Evolutionary conservation across 1,140 invertebrate species (phyloP), one percentile per base, ranked within the genome.

Genomic region (Meteorus sp.): DNA sequence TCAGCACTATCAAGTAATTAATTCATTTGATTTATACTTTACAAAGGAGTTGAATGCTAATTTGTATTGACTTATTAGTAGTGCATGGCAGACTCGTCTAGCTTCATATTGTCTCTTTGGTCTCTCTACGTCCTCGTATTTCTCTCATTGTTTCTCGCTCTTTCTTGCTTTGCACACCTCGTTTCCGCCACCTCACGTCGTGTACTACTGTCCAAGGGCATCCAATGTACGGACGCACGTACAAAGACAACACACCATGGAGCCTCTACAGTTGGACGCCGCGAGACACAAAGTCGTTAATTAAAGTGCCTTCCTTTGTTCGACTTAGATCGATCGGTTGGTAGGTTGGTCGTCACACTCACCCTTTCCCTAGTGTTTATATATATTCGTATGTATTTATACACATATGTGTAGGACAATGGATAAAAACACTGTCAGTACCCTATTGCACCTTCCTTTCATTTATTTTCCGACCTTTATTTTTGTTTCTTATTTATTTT

Each of bases 11-110:
- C 48, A 44, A 52, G 66, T 67, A 71, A 71, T 72, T 71, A 72
- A 71, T 74, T 73, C 69, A 64, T 74, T 71, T 73, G 72, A 74
- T 73, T 71, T 71, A 71, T 69, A 68, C 65, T 61, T 59, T 27
- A 56, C 66, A 67, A 73, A 74, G 66, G 65, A 65, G 61, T 60
- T 62, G 68, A 66, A 74, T 74, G 69, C 69, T 74, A 74, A 74
- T 74, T 68, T 62, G 53, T 74, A 73, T 74, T 74, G 71, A 73
- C 72, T 74, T 73, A 70, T 72, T 71, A 73, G 66, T 65, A 62
- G 60, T 65, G 66, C 59, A 68, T 65, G 57, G 66, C 57, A 66
- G 55, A 60, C 44, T 13, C 44, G 17, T 51, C 56, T 61, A 54
- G 52, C 60, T 62, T n/a, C 60, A 69, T 71, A 69, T 68, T 64